phyloP scores from a whole-genome alignment of 2,113 vertebrate species.

The Cyphomyrus discorhynchus region DNA sequence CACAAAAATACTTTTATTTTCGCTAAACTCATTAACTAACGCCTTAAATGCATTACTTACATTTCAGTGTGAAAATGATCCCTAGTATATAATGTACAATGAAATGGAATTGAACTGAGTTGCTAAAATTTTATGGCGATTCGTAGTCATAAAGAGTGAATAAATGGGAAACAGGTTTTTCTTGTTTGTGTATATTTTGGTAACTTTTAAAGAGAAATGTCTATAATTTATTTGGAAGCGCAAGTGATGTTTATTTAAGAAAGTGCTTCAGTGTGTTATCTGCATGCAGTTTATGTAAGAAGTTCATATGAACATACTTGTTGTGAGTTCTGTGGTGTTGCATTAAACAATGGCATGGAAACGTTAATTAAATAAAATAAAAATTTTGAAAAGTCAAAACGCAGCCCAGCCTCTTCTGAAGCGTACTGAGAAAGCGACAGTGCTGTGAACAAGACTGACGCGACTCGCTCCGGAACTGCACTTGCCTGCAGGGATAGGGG shows the following conservation, averaged over 20 bases:
- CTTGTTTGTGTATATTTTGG: background rate
- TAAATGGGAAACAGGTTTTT: background rate
- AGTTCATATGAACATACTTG: slow-evolving; percentile 25
- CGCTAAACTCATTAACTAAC: background rate
- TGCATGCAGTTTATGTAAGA: background rate
- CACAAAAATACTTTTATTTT: slow-evolving; percentile 8
- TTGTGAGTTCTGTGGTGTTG: slow-evolving; percentile 49
- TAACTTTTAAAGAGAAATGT: background rate
- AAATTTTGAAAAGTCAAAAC: background rate
- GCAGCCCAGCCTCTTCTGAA: background rate
- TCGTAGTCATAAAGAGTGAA: background rate
- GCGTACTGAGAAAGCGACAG: background rate
- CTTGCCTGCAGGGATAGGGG: background rate
- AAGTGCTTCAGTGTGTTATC: background rate
- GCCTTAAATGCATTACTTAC: slow-evolving; percentile 3
- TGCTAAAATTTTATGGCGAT: background rate
- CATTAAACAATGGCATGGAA: slow-evolving; percentile 22
- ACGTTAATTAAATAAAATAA: slow-evolving; percentile 1
- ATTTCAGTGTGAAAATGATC: slow-evolving; percentile 19
- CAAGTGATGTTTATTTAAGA: background rate
- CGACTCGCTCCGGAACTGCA: background rate
- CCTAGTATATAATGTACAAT: background rate
- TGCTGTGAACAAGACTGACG: background rate
- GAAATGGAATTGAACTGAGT: background rate
- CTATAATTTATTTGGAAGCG: background rate